Conservation (phyloP, 2,797 vertebrate genomes). For the Eupleurogrammus muticus region DNA sequence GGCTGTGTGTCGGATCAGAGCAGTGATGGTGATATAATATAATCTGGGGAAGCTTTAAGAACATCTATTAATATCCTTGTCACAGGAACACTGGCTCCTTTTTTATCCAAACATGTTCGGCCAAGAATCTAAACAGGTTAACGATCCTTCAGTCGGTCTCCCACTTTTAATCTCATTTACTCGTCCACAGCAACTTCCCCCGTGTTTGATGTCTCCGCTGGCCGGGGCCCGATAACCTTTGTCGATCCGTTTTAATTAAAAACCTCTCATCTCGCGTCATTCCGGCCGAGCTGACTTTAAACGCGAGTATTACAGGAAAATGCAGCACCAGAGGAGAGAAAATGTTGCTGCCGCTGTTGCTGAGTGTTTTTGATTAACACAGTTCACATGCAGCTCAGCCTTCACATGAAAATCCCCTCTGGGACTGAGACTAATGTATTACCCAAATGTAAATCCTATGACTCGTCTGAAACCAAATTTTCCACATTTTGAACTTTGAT, state of each 20-base stretch:
- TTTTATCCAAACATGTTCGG: slow-evolving; percentile 32
- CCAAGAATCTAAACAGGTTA: slow-evolving; percentile 22
- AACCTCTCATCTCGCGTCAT: neutral
- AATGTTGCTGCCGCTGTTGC: neutral
- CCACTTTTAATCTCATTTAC: neutral
- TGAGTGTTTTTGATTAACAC: slow-evolving; percentile 47
- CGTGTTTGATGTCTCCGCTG: neutral
- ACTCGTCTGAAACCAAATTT: slow-evolving; percentile 51
- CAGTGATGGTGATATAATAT: slow-evolving; percentile 16
- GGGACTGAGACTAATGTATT: slow-evolving; percentile 41
- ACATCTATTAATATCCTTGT: slow-evolving; percentile 55
- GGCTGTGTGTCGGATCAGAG: neutral
- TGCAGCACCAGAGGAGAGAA: neutral
- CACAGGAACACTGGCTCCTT: slow-evolving; percentile 12
- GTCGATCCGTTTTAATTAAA: neutral
- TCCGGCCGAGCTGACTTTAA: neutral
- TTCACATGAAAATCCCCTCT: slow-evolving; percentile 37
- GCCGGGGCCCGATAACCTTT: neutral
- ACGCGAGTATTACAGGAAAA: neutral
- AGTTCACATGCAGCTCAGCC: slow-evolving; percentile 37
- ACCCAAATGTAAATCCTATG: slow-evolving; percentile 62
- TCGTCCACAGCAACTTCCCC: neutral
- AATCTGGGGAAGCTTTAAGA: slow-evolving; percentile 36
- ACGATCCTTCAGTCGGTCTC: slow-evolving; percentile 8
- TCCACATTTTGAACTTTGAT: slow-evolving; percentile 39